A percentile compares a stretch with the other conserved stretches of the same genome.
phyloP scores from a whole-genome alignment of 2,888 invertebrate genomes.

The Sipunculus nudus region DNA sequence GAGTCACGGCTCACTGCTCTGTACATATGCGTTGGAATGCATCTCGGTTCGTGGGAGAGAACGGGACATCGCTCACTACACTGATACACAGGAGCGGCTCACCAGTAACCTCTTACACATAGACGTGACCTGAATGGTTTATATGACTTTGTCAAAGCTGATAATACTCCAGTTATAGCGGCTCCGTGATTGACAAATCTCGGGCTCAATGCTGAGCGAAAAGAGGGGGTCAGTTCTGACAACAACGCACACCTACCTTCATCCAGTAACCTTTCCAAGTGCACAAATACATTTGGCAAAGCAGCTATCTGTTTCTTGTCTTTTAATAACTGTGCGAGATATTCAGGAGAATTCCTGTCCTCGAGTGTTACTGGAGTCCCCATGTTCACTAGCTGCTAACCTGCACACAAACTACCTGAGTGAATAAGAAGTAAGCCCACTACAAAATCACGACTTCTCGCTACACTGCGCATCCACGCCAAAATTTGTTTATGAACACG shows the following conservation, averaged over 20 bases:
- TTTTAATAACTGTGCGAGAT: conserved; percentile 99
- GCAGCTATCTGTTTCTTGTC: conserved; percentile 99
- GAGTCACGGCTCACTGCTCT: too few species aligned
- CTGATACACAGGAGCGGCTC: too few species aligned
- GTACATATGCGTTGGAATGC: too few species aligned
- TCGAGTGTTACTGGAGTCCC: conserved; percentile 52
- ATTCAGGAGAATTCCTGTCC: conserved; percentile 76
- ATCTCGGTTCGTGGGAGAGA: too few species aligned
- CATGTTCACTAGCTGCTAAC: conserved; percentile 62
- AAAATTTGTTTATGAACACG: conserved; percentile 64
- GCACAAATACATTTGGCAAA: conserved; percentile 99
- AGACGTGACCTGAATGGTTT: too few species aligned
- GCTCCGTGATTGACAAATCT: too few species aligned
- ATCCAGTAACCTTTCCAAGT: conserved; percentile 97
- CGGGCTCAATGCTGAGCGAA: too few species aligned
- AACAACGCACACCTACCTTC: conserved; percentile 83
- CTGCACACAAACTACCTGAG: conserved; percentile 56
- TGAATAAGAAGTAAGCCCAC: conserved; percentile 55
- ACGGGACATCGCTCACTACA: too few species aligned
- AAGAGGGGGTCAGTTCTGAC: too few species aligned
- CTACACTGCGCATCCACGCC: conserved; percentile 44
- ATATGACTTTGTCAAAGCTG: too few species aligned
- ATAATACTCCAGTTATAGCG: too few species aligned
- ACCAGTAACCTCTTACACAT: too few species aligned
- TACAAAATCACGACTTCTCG: conserved; percentile 48